Evolutionary conservation across 1,140 invertebrate species (phyloP), one percentile per base, ranked within the genome.

Genomic region (Centruroides sculpturatus): DNA sequence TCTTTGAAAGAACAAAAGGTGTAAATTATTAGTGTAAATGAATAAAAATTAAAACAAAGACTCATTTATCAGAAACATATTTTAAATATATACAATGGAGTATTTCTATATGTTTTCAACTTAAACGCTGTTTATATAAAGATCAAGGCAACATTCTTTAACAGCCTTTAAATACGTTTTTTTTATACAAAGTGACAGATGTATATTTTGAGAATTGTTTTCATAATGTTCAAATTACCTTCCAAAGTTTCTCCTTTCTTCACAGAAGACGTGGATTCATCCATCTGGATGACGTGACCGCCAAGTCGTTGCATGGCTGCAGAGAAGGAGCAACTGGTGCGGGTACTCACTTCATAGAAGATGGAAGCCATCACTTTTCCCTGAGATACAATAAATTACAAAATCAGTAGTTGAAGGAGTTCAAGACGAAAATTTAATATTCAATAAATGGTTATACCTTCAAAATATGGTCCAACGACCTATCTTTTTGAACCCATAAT

Each of bases 221-320:
- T 64, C 5, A 56, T 56, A 56, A 46, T 6, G 46, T 49, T 23
- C 23, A 23, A 23, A 23, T 34, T 66, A 83, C 83, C 85, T 81
- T 96, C 89, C 11, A 99, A 76, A 13, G 86, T 85, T 80, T 99
- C 97, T 55, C 96, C 97, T 77, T 99, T 99, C 71, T 93, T 87
- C 10, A 88, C 86, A 0, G 95, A 98, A 0, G 93, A 98, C 54
- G 83, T 88, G 0, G 82, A 80, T 62, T 85, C 85, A 71, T 98
- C 87, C 75, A 98, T 87, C 68, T 86, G 80, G 64, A 96, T 84
- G 1, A 98, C 90, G 11, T 81, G 80, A 1, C 94, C 97, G 23
- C 95, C 96, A 12, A 99, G 80, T 68, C 93, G 77, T 72, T 93
- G 84, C 92, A 98, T 97, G 4, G 97, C 97, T 3, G 89, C 87